A percentile compares a stretch with the other conserved stretches of the same genome.
phyloP scores from a whole-genome alignment of 2,888 invertebrate genomes.

The Hyposoter didymator region DNA sequence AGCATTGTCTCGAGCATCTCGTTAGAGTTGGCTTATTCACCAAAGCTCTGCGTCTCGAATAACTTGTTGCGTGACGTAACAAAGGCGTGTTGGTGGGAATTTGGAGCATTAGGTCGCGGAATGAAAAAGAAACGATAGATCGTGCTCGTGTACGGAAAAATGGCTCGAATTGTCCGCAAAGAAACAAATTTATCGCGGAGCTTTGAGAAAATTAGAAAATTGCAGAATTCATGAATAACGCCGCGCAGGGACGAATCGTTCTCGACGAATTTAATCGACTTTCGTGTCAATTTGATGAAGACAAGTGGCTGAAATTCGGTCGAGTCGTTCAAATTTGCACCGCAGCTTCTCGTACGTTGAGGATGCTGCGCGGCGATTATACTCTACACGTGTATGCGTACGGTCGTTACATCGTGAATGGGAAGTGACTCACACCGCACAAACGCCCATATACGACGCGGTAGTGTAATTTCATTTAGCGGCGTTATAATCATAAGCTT shows the following conservation, averaged over 20 bases:
- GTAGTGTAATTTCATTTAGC: slow-evolving; percentile 66
- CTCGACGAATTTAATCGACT: background rate
- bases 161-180: background rate
- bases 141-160: background rate
- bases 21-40: background rate
- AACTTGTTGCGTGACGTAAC: background rate
- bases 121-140: background rate
- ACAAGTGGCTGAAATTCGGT: background rate
- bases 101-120: background rate
- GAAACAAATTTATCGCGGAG: background rate
- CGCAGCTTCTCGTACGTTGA: slow-evolving; percentile 10
- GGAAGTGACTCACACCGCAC: slow-evolving; percentile 62
- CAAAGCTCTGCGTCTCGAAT: background rate
- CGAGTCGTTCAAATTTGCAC: slow-evolving; percentile 30
- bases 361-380: slow-evolving; percentile 19
- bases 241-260: background rate
- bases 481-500: slow-evolving; percentile 62
- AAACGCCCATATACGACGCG: slow-evolving; percentile 23
- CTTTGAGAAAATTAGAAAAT: background rate
- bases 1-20: background rate
- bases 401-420: slow-evolving; percentile 63
- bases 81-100: background rate
- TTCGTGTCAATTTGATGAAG: background rate
- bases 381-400: slow-evolving; percentile 24
- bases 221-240: slow-evolving; percentile 3